These are phyloP conservation scores for Drosophila guanche DNA, from an alignment of 1,140 invertebrate genomes.

Conservation along the genomic window DNA sequence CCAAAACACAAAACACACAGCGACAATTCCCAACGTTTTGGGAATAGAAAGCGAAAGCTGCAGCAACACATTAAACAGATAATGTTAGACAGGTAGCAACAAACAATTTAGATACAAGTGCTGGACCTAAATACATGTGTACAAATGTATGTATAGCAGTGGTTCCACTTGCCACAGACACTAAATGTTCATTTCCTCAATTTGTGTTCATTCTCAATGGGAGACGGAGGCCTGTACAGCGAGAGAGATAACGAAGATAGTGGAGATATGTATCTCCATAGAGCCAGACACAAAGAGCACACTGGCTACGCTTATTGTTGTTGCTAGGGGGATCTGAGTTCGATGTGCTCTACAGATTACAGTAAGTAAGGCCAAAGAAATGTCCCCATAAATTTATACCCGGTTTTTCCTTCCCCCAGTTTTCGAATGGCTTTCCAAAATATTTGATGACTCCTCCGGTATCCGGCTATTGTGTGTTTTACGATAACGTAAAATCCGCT, in stretches of 20 bases:
- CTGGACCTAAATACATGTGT: slow-evolving; percentile 9
- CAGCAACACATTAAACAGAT: slow-evolving; percentile 29
- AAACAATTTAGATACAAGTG: slow-evolving; percentile 28
- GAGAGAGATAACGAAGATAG: slow-evolving; percentile 36
- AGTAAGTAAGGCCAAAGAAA: too few relatives aligned
- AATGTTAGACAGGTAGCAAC: slow-evolving; percentile 43
- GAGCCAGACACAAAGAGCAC: slow-evolving; percentile 21
- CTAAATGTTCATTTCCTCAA: slow-evolving; percentile 80
- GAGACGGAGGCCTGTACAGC: slow-evolving; percentile 13
- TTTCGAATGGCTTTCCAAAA: neutral
- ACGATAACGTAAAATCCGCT: slow-evolving; percentile 33
- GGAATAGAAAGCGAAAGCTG: slow-evolving; percentile 11
- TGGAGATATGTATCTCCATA: neutral
- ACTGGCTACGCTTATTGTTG: slow-evolving; percentile 6
- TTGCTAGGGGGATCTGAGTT: slow-evolving; percentile 17
- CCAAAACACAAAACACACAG: slow-evolving; percentile 18
- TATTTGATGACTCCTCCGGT: slow-evolving; percentile 5
- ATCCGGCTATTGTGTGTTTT: slow-evolving; percentile 16
- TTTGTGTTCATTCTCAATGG: slow-evolving; percentile 62
- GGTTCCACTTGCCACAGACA: slow-evolving; percentile 46
- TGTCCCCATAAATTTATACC: too few relatives aligned
- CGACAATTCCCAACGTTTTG: slow-evolving; percentile 10
- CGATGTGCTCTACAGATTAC: too few relatives aligned
- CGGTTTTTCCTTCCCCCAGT: too few relatives aligned
- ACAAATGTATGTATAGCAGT: slow-evolving; percentile 18